These are phyloP conservation scores for Euzophera pinguis DNA, from an alignment of 2,888 invertebrate genomes.

Conservation along the genomic window DNA sequence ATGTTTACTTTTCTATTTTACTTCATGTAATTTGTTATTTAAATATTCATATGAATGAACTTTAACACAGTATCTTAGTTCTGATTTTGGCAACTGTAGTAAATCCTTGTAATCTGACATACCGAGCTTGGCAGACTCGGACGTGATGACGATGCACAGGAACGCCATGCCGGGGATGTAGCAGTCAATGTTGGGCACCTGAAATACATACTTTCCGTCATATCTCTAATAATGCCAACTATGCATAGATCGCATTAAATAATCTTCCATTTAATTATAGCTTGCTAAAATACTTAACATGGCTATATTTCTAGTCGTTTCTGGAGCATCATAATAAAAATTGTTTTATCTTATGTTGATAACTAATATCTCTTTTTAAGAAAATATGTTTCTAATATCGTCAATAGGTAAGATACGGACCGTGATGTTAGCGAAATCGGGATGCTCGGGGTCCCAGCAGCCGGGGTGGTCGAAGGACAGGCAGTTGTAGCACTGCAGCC, in stretches of 20 bases:
- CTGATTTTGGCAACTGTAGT: too few species aligned
- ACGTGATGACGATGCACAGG: constrained; percentile 68
- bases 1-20: too few species aligned
- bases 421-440: constrained; percentile 67
- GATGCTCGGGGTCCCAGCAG: constrained; percentile 75
- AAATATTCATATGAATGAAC: too few species aligned
- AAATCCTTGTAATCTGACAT: constrained; percentile 20
- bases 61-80: too few species aligned
- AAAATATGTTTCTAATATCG: too few species aligned
- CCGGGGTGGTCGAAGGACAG: constrained; percentile 72
- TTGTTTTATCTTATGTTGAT: too few species aligned
- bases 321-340: too few species aligned
- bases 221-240: background rate
- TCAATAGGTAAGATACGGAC: constrained; percentile 37
- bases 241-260: background rate
- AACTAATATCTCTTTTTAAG: too few species aligned
- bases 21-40: too few species aligned
- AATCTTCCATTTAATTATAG: too few species aligned
- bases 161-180: constrained; percentile 74
- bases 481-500: constrained; percentile 73
- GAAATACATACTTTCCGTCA: constrained; percentile 8
- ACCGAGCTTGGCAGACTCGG: constrained; percentile 70
- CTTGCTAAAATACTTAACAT: too few species aligned
- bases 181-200: constrained; percentile 73
- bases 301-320: background rate